Conservation (phyloP, 2,113 vertebrate genomes). For the Platichthys flesus region DNA sequence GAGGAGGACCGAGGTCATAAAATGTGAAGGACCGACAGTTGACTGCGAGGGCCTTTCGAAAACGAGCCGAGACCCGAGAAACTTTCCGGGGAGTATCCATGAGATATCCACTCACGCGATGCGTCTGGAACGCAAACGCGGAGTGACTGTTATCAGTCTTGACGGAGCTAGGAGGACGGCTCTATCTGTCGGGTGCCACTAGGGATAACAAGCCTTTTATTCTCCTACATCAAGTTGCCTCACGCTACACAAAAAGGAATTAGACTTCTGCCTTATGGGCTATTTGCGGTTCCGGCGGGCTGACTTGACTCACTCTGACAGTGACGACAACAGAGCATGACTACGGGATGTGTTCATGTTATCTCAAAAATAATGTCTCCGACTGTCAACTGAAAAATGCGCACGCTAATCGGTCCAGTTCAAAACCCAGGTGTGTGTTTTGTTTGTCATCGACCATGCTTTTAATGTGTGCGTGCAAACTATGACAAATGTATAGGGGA, state of each 20-base stretch:
- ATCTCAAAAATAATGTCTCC: constrained; percentile 57
- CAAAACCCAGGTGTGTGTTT: constrained; percentile 16
- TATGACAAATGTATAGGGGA: constrained; percentile 41
- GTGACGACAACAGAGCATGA: constrained; percentile 61
- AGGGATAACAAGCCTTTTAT: constrained; percentile 63
- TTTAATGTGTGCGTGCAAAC: constrained; percentile 9
- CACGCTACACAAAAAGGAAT: constrained; percentile 53
- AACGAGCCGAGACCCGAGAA: neutral
- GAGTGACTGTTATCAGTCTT: constrained; percentile 47
- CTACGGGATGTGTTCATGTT: constrained; percentile 52
- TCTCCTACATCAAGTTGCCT: constrained; percentile 53
- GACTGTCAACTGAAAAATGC: constrained; percentile 26
- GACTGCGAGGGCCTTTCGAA: constrained; percentile 17
- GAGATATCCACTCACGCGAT: constrained; percentile 2
- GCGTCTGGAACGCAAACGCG: constrained; percentile 15
- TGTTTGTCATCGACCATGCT: neutral
- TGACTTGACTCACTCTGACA: constrained; percentile 58
- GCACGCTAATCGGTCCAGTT: constrained; percentile 8
- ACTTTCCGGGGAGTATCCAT: neutral
- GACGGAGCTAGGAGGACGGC: constrained; percentile 28
- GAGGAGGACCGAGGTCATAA: constrained; percentile 37
- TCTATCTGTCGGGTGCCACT: constrained; percentile 38
- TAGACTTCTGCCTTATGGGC: constrained; percentile 51
- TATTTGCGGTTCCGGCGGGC: constrained; percentile 52
- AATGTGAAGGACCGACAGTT: constrained; percentile 12